phyloP scores from a whole-genome alignment of 2,113 vertebrate species.

The Perognathus longimembris region DNA sequence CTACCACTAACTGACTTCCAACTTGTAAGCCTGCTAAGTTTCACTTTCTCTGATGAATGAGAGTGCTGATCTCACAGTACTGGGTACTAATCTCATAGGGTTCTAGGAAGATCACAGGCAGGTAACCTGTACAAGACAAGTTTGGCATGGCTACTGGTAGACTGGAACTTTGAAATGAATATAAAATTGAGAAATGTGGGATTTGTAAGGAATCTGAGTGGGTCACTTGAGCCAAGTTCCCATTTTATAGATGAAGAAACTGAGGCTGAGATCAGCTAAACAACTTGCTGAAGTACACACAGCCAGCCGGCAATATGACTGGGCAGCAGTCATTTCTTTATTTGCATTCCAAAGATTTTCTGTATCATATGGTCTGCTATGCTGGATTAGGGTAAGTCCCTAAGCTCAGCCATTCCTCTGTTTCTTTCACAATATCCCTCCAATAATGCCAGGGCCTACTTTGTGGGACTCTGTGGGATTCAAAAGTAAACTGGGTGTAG shows the following conservation, averaged over 20 bases:
- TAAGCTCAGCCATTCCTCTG: background rate
- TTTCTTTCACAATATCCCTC: background rate
- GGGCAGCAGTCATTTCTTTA: background rate
- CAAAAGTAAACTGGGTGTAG: background rate
- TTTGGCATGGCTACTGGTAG: background rate
- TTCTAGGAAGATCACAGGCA: background rate
- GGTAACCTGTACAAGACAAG: background rate
- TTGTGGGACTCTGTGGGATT: background rate
- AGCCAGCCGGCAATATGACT: background rate
- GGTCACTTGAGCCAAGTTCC: background rate
- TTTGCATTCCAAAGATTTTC: background rate
- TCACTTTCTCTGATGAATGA: constrained; percentile 15
- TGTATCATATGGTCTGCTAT: background rate
- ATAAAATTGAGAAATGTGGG: constrained; percentile 2
- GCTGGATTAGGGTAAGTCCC: background rate
- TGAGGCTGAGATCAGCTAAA: background rate
- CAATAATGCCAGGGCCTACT: background rate
- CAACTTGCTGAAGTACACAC: background rate
- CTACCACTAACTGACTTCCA: background rate
- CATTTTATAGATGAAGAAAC: background rate
- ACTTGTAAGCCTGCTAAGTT: background rate
- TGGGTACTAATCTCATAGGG: background rate
- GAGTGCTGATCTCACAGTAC: background rate
- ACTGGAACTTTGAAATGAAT: constrained; percentile 27
- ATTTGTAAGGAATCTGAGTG: background rate